These are phyloP conservation scores for Lamprologus sp. DNA, from an alignment of 2,113 vertebrate species.

Conservation along the genomic window DNA sequence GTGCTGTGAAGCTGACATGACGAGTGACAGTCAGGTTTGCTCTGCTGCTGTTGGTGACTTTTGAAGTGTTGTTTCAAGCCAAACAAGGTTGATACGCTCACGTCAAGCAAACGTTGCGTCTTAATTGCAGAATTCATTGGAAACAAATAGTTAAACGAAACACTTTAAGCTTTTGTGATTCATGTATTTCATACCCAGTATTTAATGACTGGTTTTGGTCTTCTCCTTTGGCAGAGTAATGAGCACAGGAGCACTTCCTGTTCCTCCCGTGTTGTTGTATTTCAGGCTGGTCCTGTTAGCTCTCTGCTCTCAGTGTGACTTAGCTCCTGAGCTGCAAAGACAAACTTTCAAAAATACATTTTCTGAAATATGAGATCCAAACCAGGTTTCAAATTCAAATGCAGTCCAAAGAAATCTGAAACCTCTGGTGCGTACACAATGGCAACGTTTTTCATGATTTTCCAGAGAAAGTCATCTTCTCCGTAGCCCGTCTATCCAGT, in stretches of 20 bases:
- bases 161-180: neutral
- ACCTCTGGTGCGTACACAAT: neutral
- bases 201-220: neutral
- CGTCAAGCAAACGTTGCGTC: neutral
- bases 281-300: neutral
- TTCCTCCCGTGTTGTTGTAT: neutral
- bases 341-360: neutral
- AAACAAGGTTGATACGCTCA: neutral
- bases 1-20: neutral
- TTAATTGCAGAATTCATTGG: neutral
- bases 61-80: neutral
- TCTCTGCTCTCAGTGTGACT: neutral
- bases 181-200: neutral
- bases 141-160: neutral
- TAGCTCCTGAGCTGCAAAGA: neutral
- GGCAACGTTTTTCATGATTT: neutral
- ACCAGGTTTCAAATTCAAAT: neutral
- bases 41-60: neutral
- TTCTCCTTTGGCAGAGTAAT: neutral
- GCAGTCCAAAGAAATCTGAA: neutral
- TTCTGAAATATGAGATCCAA: neutral
- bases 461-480: neutral
- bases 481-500: accelerated
- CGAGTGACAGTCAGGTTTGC: neutral
- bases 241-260: neutral